Evolutionary conservation across 1,140 invertebrate genomes (phyloP), one percentile per base, ranked within the genome.

Genomic region (Akabosia matsudoensis): DNA sequence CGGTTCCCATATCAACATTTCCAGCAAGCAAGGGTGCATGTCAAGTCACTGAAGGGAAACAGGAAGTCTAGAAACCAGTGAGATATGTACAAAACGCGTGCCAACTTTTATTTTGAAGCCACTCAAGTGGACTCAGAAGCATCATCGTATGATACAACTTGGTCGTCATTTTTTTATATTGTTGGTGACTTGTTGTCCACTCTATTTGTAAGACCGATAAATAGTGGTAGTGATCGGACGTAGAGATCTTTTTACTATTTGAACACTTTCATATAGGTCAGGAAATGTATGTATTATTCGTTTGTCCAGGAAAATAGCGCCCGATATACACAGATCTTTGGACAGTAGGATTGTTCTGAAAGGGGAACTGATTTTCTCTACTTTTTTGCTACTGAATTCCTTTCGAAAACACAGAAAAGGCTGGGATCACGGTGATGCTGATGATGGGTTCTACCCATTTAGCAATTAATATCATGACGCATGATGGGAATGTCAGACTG

Each of bases 401-500:
- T 7, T 30, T 13, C 28, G n/a, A 28, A 4, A 30, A n/a, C 14
- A 61, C 13, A 13, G n/a, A 61, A 61, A 45, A 45, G 37, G 37
- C 37, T 18, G 37, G 37, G 7, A 45, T 18, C n/a, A 61, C 3
- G 24, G 24, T 22, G 7, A 30, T 7, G 1, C 1, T 13, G 30
- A 67, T 31, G 61, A 67, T 31, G 61, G 24, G 54, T 61, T 67
- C 28, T 31, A 30, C 61, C 61, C 28, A 67, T 67, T 67, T 67
- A 67, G 61, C 61, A 67, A 67, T 67, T 67, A 67, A 67, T 67
- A 30, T 67, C 24, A 67, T 67, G 61, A 45, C 37, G 37, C 37
- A 56, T 16, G 22, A 67, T 67, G 61, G 61, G 61, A 31, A 67
- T 67, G 61, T 67, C 61, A 31, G 61, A 31, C 10, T 67, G 54